These are phyloP conservation scores for Helicolenus hilgendorfi DNA, from an alignment of 2,797 vertebrate species.

Conservation along the genomic window DNA sequence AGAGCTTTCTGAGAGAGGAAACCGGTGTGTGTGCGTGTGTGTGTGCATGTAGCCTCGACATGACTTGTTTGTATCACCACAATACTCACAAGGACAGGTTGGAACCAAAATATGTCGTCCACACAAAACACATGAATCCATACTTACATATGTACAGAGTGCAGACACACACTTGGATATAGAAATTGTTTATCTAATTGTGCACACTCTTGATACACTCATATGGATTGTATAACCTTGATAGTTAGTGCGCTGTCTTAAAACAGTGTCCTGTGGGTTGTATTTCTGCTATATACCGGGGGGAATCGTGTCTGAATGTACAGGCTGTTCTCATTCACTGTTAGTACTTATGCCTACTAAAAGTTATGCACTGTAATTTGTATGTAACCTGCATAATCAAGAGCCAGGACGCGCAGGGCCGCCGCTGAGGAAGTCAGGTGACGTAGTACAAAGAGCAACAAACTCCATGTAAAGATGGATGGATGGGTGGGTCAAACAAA, in stretches of 20 bases:
- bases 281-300: background rate
- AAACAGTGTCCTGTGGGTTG: constrained; percentile 5
- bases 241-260: background rate
- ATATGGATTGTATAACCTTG: background rate
- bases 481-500: background rate
- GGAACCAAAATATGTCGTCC: background rate
- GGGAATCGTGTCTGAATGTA: background rate
- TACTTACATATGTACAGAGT: background rate
- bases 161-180: background rate
- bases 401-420: background rate
- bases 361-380: background rate
- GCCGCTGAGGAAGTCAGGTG: background rate
- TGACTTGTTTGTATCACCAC: constrained; percentile 41
- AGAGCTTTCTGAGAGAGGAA: constrained; percentile 54
- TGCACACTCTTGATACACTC: background rate
- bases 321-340: background rate
- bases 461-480: background rate
- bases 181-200: background rate
- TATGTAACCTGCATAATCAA: background rate
- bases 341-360: background rate
- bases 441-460: background rate
- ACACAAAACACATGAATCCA: background rate
- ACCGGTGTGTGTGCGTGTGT: constrained; percentile 9
- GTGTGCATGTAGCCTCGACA: background rate
- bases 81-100: constrained; percentile 12